Conservation (phyloP, 2,797 vertebrate species). For the Pelodytes ibericus region DNA sequence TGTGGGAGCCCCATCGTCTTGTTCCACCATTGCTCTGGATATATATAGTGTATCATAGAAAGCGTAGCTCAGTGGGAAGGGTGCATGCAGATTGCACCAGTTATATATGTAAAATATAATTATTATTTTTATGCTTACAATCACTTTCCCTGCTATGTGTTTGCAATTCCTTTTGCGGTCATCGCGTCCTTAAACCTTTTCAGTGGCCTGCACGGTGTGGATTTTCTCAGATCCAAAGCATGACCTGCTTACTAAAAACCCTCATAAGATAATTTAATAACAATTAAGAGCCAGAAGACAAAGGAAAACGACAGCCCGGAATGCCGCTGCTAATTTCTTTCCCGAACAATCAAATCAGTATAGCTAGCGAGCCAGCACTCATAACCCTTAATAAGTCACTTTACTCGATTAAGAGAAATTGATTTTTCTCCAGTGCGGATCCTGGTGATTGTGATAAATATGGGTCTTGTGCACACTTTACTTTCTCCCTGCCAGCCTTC, state of each 20-base stretch:
- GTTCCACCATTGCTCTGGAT: too few species aligned
- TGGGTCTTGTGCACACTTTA: slow-evolving; percentile 62
- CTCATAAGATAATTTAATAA: slow-evolving; percentile 70
- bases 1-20: too few species aligned
- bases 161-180: slow-evolving; percentile 55
- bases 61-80: too few species aligned
- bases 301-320: slow-evolving; percentile 70
- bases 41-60: too few species aligned
- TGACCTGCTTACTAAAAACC: slow-evolving; percentile 67
- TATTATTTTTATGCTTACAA: too few species aligned
- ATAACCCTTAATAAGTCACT: slow-evolving; percentile 87
- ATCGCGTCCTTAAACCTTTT: slow-evolving; percentile 62
- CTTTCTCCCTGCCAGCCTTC: slow-evolving; percentile 57
- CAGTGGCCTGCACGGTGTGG: slow-evolving; percentile 58
- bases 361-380: slow-evolving; percentile 75
- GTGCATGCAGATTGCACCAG: too few species aligned
- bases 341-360: slow-evolving; percentile 76
- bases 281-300: slow-evolving; percentile 69
- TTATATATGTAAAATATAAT: too few species aligned
- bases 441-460: slow-evolving; percentile 88
- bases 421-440: slow-evolving; percentile 77
- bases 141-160: neutral
- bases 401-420: slow-evolving; percentile 84
- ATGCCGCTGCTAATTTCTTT: slow-evolving; percentile 75
- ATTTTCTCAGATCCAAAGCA: slow-evolving; percentile 67